Base-by-base conservation (phyloP, 2,113 vertebrate genomes). In the Embiotoca jacksoni region DNA sequence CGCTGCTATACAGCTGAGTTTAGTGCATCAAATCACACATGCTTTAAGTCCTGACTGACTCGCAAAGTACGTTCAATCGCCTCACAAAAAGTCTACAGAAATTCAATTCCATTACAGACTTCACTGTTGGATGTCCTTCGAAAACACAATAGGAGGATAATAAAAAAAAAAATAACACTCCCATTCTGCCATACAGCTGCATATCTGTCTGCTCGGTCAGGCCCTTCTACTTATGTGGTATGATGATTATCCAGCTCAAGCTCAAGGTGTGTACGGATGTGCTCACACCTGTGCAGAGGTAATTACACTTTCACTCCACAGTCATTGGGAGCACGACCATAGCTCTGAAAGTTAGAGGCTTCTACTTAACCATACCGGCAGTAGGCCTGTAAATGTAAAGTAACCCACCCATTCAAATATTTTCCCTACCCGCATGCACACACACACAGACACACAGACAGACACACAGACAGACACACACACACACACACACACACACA, bases 271-370 rank as follows among this genome's bases (percentile, higher is more conserved):
- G 87, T 53, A 72, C 39, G 6, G 44, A 69, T 66, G n/a, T 4
- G 55, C 66, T 75, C 76, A 82, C 78, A 82, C 61, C 86, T 88
- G 82, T 62, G 47, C 66, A 73, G 59, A 81, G 62, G 82, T 83
- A 86, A 90, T 89, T 84, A 88, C 75, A 78, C 46, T 57, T 84
- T 78, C 64, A 52, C 72, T 61, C 35, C 60, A 72, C 57, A 58
- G 54, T 80, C 78, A 75, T 13, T n/a, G 10, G 41, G 62, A 59
- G 57, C 37, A 14, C 54, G 52, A 73, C 56, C 60, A 70, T 39
- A 76, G 62, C 52, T 70, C 70, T 41, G 49, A 62, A 54, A 86
- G 44, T 44, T 49, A 89, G 73, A 59, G 36, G 44, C 9, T 23
- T 23, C 23, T 35, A 30, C 54, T 55, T 62, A 13, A 44, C 58